These are phyloP conservation scores for Actinopyga echinites DNA, from an alignment of 53 echinoderm and acorn worm genomes.

Conservation along the genomic window DNA sequence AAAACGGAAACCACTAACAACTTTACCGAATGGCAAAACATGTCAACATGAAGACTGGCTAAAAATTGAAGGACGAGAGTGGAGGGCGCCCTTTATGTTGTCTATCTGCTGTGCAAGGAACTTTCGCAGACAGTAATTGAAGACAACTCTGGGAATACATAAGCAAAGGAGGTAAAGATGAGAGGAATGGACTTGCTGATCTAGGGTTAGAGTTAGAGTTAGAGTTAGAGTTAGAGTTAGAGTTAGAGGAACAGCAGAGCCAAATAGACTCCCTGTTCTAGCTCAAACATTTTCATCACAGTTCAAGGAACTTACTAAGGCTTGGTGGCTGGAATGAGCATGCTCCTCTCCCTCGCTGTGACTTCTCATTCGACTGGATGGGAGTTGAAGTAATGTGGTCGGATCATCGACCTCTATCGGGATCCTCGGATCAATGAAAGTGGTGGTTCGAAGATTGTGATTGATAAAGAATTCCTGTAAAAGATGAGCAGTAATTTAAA, in stretches of 20 bases:
- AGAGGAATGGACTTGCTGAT: no score
- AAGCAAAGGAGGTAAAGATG: no score
- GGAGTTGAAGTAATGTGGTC: slow-evolving; percentile 75
- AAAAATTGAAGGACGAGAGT: no score
- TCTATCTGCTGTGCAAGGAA: no score
- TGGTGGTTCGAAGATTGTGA: slow-evolving; percentile 83
- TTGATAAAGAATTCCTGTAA: slow-evolving; percentile 92
- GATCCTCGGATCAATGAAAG: slow-evolving; percentile 96
- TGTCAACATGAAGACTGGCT: no score
- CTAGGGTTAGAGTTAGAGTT: no score
- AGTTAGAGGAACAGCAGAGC: neutral
- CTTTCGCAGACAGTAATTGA: no score
- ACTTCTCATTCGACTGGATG: slow-evolving; percentile 75
- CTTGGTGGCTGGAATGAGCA: slow-evolving; percentile 51
- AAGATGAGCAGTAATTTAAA: neutral
- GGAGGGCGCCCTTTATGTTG: no score
- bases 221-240: no score
- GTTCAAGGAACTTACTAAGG: slow-evolving; percentile 59
- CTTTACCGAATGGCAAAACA: no score
- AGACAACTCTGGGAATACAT: no score
- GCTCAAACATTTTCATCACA: neutral
- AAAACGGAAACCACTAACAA: no score
- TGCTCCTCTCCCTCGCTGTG: slow-evolving; percentile 93
- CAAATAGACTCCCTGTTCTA: neutral
- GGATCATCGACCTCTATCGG: slow-evolving; percentile 81